Conservation (phyloP, 1,140 invertebrate genomes). For the Drosophila varians region DNA sequence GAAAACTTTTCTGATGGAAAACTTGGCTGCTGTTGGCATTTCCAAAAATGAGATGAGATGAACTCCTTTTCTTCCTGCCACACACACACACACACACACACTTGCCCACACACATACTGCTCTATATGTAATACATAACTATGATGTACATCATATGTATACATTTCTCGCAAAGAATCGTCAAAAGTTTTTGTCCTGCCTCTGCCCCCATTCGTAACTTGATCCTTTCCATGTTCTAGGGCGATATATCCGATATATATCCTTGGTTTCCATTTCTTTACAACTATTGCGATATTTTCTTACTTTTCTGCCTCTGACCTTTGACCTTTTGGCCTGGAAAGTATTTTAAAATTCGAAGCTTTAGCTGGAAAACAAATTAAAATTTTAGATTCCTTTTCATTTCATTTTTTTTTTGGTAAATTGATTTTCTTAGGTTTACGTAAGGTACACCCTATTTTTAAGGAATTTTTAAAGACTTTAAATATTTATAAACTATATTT, state of each 20-base stretch:
- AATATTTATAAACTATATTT: too few relatives aligned
- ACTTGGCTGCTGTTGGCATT: conserved; percentile 46
- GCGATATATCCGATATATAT: neutral
- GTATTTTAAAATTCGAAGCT: neutral
- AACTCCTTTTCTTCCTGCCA: conserved; percentile 16
- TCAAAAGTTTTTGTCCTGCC: conserved; percentile 7
- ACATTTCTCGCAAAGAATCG: conserved; percentile 13
- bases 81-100: too few relatives aligned
- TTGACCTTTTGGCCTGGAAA: neutral
- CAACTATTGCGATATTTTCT: neutral
- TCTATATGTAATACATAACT: neutral
- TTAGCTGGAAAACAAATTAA: neutral
- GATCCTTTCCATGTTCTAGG: conserved; percentile 28
- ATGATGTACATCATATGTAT: neutral
- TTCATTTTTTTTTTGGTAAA: too few relatives aligned
- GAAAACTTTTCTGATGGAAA: conserved; percentile 41
- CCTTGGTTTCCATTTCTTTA: neutral
- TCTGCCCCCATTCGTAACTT: conserved; percentile 34
- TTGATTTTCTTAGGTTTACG: too few relatives aligned
- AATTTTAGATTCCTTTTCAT: too few relatives aligned
- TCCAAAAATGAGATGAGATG: conserved; percentile 17
- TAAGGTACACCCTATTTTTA: too few relatives aligned
- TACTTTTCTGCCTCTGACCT: neutral
- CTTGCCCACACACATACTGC: neutral
- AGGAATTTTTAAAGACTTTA: too few relatives aligned